Percentiles rank a stretch among this genome's conserved stretches.
These are phyloP conservation scores for Maniola jurtina DNA, from an alignment of 1,140 invertebrate genomes.

Conservation along the genomic window DNA sequence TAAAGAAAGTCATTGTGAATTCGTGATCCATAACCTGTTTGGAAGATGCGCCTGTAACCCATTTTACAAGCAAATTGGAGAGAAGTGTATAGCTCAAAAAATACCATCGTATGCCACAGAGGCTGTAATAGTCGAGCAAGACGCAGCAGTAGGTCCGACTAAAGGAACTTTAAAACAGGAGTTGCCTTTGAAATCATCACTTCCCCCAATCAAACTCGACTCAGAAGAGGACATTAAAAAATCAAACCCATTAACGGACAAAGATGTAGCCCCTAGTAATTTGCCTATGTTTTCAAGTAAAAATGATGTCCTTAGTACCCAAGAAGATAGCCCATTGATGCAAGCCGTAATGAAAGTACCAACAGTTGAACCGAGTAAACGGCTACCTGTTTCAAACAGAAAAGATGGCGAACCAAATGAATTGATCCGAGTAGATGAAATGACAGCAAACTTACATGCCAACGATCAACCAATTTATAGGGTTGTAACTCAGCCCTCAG, in stretches of 20 bases:
- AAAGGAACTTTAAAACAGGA: conserved; percentile 38
- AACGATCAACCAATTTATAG: conserved; percentile 73
- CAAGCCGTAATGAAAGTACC: conserved; percentile 68
- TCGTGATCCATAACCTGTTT: conserved; percentile 92
- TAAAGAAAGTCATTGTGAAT: conserved; percentile 90
- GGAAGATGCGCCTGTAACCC: conserved; percentile 91
- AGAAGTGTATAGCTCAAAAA: conserved; percentile 79
- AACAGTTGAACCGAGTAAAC: conserved; percentile 54
- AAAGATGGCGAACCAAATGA: conserved; percentile 65
- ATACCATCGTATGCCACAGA: conserved; percentile 65
- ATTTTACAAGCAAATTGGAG: conserved; percentile 82
- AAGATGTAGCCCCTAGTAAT: conserved; percentile 57
- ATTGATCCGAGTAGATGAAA: conserved; percentile 58
- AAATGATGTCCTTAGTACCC: conserved; percentile 61
- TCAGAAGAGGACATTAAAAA: conserved; percentile 40
- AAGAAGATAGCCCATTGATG: conserved; percentile 66
- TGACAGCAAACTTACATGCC: conserved; percentile 71
- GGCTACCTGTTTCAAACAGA: conserved; percentile 55
- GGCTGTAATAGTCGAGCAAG: conserved; percentile 59
- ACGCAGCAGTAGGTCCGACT: conserved; percentile 39
- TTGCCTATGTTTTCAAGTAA: conserved; percentile 57
- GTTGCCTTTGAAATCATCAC: conserved; percentile 33
- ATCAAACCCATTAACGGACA: conserved; percentile 41
- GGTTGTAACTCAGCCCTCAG: conserved; percentile 69
- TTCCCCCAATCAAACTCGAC: conserved; percentile 30